These are phyloP conservation scores for Paradisaea rubra DNA, from an alignment of 2,113 vertebrate genomes.

Conservation along the genomic window DNA sequence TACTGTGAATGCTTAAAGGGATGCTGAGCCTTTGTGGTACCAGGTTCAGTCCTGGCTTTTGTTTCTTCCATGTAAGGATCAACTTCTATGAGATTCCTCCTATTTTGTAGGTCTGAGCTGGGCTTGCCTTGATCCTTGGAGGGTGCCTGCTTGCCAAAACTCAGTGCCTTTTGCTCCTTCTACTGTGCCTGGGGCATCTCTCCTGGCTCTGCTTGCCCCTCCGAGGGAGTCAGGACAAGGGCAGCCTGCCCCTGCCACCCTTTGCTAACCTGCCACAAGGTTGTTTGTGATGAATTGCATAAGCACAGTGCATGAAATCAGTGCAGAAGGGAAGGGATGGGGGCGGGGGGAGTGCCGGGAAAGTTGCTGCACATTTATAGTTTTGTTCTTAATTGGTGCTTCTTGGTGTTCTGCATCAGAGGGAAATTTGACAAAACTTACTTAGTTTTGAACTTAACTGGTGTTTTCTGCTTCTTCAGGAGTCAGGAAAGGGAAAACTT, in stretches of 20 bases:
- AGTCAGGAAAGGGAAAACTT: neutral
- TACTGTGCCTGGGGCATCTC: neutral
- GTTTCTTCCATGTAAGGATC: fast-evolving
- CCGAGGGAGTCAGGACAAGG: neutral
- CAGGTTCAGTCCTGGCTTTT: neutral
- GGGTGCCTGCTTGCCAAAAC: neutral
- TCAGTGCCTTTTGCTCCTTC: neutral
- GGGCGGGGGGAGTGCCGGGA: fast-evolving
- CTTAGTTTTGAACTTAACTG: neutral
- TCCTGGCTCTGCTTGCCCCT: neutral
- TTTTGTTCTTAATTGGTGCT: neutral
- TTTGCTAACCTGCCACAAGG: neutral
- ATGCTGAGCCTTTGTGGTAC: neutral
- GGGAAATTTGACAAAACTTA: neutral
- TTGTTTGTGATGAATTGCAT: neutral
- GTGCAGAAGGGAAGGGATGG: neutral
- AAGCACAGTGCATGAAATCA: neutral
- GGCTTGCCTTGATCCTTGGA: neutral
- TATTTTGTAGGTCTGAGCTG: neutral
- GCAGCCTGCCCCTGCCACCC: neutral
- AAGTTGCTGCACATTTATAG: neutral
- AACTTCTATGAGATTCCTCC: neutral
- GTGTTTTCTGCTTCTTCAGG: neutral
- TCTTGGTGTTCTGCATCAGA: neutral
- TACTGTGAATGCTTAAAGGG: neutral